A percentile compares a stretch with the other conserved stretches of the same genome.
Evolutionary conservation across 2,113 vertebrate species (phyloP).

Genomic region (Bettongia penicillata): DNA sequence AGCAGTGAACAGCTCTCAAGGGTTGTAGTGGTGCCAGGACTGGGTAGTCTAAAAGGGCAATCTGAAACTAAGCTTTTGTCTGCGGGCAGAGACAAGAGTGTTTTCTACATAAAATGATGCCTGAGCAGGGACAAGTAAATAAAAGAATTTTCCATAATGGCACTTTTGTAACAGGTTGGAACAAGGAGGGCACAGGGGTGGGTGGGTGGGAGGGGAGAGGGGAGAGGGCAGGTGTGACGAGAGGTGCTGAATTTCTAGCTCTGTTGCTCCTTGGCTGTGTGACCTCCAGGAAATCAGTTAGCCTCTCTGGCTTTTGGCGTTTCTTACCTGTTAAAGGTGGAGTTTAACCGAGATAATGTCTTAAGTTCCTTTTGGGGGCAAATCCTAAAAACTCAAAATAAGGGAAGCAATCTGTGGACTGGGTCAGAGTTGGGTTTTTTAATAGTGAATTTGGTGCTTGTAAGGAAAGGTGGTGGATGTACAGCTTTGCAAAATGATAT

Average conservation of each 20-base stretch:
- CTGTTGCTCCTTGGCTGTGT: not conserved
- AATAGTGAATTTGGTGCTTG: not conserved
- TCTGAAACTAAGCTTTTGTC: rapidly evolving
- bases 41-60: not conserved
- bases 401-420: not conserved
- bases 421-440: not conserved
- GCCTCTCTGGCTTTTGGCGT: not conserved
- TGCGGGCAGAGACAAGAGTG: not conserved
- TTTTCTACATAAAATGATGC: not conserved
- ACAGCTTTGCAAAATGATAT: not conserved
- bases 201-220: not conserved
- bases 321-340: not conserved
- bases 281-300: not conserved
- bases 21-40: not conserved
- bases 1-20: not conserved
- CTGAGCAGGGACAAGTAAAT: not conserved
- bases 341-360: not conserved
- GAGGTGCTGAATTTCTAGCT: not conserved
- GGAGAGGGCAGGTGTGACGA: not conserved
- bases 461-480: not conserved
- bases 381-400: not conserved
- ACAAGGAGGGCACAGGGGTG: not conserved
- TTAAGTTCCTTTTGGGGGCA: not conserved
- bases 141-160: not conserved
- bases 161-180: not conserved